phyloP scores from a whole-genome alignment of 2,888 invertebrate genomes.

The Belgica antarctica region DNA sequence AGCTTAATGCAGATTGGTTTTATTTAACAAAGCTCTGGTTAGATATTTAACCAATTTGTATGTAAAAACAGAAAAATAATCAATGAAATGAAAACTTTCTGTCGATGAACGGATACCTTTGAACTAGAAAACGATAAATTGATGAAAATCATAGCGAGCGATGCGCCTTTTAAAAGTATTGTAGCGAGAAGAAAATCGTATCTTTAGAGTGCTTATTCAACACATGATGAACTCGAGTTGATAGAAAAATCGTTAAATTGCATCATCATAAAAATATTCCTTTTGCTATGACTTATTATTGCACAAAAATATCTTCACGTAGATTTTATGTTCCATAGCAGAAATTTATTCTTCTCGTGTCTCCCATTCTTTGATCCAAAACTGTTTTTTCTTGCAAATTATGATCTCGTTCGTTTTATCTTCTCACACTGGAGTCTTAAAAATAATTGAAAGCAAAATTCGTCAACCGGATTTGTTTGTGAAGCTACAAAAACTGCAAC shows the following conservation, averaged over 20 bases:
- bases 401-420: not conserved
- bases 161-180: not conserved
- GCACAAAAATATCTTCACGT: slow-evolving; percentile 31
- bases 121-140: not conserved
- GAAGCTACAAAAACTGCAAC: too few relatives aligned
- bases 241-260: slow-evolving; percentile 24
- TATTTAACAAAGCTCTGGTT: too few relatives aligned
- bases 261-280: slow-evolving; percentile 21
- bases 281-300: slow-evolving; percentile 13
- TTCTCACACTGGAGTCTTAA: not conserved
- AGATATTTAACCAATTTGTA: too few relatives aligned
- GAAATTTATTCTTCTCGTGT: not conserved
- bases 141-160: too few relatives aligned
- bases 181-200: not conserved
- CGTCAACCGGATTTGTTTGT: too few relatives aligned
- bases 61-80: too few relatives aligned
- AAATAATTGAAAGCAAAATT: slow-evolving; percentile 10
- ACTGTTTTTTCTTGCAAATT: not conserved
- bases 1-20: too few relatives aligned
- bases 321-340: slow-evolving; percentile 15
- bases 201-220: not conserved
- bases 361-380: not conserved
- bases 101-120: too few relatives aligned
- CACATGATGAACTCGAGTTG: not conserved
- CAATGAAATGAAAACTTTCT: too few relatives aligned